Conservation (phyloP, 2,888 invertebrate genomes). For the Drosophila longiperda region DNA sequence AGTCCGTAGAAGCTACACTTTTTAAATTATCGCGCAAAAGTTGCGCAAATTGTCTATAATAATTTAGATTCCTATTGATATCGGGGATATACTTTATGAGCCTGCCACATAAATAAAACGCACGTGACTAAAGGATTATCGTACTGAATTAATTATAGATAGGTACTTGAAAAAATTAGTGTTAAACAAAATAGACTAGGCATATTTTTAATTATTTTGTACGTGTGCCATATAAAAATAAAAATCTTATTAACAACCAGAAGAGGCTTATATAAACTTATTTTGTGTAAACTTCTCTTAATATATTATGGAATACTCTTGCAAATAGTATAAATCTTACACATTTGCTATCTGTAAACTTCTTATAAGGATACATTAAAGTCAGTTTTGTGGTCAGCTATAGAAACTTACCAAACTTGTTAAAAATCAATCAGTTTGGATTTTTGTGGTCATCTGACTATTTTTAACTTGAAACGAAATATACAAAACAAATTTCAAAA, state of each 20-base stretch:
- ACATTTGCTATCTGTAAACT: background rate
- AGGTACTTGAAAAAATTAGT: background rate
- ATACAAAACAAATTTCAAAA: background rate
- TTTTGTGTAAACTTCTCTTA: background rate
- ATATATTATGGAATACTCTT: background rate
- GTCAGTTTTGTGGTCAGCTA: background rate
- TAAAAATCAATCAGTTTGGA: background rate
- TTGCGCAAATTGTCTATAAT: constrained; percentile 27
- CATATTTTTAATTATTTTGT: background rate
- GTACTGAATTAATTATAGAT: constrained; percentile 10
- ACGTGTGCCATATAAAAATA: background rate
- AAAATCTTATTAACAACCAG: background rate
- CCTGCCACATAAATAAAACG: background rate
- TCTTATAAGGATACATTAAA: background rate
- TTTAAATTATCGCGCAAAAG: constrained; percentile 31
- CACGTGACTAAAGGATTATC: constrained; percentile 46
- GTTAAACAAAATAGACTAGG: background rate
- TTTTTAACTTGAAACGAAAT: background rate
- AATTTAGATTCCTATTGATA: constrained; percentile 45
- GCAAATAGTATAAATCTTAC: background rate
- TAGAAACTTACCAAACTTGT: background rate
- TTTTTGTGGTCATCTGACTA: background rate
- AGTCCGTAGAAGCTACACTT: background rate
- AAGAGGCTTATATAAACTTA: background rate
- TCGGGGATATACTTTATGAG: constrained; percentile 9